Percentiles rank a stretch among this genome's conserved stretches.
phyloP scores from a whole-genome alignment of 2,888 invertebrate genomes.

The Galerucella pusilla region DNA sequence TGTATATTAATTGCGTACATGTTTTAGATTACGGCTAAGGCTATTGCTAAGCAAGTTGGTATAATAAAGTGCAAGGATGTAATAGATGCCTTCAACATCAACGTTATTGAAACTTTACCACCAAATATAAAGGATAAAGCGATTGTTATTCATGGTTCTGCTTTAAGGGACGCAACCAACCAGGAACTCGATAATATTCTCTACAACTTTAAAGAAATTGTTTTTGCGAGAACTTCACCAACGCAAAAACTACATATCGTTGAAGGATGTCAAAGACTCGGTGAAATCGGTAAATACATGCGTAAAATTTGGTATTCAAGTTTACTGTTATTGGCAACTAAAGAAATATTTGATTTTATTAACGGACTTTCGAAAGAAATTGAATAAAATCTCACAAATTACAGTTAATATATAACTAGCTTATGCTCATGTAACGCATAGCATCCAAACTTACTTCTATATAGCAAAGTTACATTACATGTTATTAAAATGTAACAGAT shows the following conservation, averaged over 20 bases:
- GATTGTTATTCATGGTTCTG: constrained; percentile 69
- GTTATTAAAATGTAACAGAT: no score
- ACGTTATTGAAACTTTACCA: constrained; percentile 56
- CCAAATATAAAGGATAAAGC: constrained; percentile 63
- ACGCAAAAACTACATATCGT: constrained; percentile 73
- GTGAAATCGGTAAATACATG: constrained; percentile 73
- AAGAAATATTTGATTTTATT: no score
- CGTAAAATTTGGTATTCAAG: constrained; percentile 53
- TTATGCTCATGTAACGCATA: no score
- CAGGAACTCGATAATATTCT: constrained; percentile 69
- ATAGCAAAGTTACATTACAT: no score
- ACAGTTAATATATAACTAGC: no score
- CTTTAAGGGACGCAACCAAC: constrained; percentile 64
- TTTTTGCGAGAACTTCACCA: constrained; percentile 71
- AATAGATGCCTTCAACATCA: constrained; percentile 56
- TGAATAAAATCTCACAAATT: no score
- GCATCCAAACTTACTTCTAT: no score
- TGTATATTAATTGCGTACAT: neutral
- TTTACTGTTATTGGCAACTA: no score
- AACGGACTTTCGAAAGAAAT: no score
- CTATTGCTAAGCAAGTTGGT: constrained; percentile 80
- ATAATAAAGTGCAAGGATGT: constrained; percentile 70
- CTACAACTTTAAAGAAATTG: constrained; percentile 70
- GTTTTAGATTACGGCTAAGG: constrained; percentile 74
- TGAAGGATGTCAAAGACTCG: constrained; percentile 84